These are phyloP conservation scores for Strix uralensis DNA, from an alignment of 2,113 vertebrate species.

Conservation along the genomic window DNA sequence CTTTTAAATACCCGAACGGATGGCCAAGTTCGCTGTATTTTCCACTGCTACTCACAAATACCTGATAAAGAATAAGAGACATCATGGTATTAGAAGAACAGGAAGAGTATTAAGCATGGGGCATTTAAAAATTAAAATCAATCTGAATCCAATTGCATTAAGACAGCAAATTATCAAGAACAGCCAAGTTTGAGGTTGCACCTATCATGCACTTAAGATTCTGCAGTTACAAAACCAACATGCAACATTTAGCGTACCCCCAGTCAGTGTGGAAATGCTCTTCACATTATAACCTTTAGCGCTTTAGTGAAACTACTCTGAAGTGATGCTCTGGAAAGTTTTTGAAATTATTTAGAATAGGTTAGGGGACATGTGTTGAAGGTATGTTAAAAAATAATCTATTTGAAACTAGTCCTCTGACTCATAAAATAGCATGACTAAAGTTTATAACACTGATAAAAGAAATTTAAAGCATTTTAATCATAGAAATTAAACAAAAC, in stretches of 20 bases:
- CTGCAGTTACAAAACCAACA: not conserved
- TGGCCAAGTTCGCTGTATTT: slow-evolving; percentile 84
- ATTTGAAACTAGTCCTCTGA: not conserved
- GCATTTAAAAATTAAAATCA: not conserved
- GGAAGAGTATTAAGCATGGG: not conserved
- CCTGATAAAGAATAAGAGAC: slow-evolving; percentile 62
- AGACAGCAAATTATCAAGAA: not conserved
- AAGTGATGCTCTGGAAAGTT: not conserved
- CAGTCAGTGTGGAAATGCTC: not conserved
- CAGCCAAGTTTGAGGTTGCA: not conserved
- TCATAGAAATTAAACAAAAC: not conserved
- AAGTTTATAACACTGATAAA: not conserved
- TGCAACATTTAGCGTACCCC: not conserved
- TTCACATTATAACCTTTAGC: not conserved
- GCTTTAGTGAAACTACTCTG: not conserved
- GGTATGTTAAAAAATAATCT: not conserved
- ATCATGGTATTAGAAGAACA: not conserved
- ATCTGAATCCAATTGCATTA: not conserved
- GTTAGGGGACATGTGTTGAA: not conserved
- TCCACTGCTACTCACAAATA: slow-evolving; percentile 83
- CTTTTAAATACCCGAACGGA: slow-evolving; percentile 85
- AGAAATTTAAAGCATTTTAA: not conserved
- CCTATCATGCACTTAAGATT: too few relatives aligned
- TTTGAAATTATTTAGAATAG: not conserved
- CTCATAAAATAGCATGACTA: not conserved